A percentile compares a stretch with the other conserved stretches of the same genome.
phyloP scores from a whole-genome alignment of 2,888 invertebrate genomes.

The Lacanobia wlatinum region DNA sequence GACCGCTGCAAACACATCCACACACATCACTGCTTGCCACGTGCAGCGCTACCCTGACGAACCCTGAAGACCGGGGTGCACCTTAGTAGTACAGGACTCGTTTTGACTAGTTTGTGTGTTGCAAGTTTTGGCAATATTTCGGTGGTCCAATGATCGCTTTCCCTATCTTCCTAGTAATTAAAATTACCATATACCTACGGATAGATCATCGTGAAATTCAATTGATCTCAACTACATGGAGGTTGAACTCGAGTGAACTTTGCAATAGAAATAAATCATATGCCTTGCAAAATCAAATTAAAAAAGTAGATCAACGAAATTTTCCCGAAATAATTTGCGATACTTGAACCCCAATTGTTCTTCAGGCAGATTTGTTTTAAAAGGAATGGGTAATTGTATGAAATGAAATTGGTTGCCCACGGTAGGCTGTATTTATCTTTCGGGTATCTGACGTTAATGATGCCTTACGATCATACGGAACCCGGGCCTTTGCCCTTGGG shows the following conservation, averaged over 20 bases:
- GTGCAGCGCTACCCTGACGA: too few relatives aligned
- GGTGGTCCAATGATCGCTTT: too few relatives aligned
- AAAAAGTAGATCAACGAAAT: constrained; percentile 4
- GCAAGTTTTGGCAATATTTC: too few relatives aligned
- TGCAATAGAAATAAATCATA: constrained; percentile 10
- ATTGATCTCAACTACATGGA: not conserved
- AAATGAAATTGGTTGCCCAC: constrained; percentile 13
- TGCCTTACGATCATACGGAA: constrained; percentile 10
- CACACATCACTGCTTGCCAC: too few relatives aligned
- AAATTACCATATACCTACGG: not conserved
- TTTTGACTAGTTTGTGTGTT: too few relatives aligned
- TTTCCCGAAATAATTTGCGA: constrained; percentile 5
- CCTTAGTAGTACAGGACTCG: too few relatives aligned
- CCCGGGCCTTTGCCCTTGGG: constrained; percentile 51
- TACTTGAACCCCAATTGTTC: constrained; percentile 21
- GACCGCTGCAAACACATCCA: too few relatives aligned
- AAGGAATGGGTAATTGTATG: constrained; percentile 33
- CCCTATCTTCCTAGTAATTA: not conserved
- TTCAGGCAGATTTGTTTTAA: constrained; percentile 26
- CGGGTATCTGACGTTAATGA: constrained; percentile 27
- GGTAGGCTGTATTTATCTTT: constrained; percentile 23
- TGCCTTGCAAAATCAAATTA: not conserved
- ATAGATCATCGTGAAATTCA: not conserved
- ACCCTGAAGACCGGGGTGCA: too few relatives aligned
- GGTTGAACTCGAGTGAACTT: constrained; percentile 34